Conservation (phyloP, 2,797 vertebrate species). For the Craterocephalus amniculus region DNA sequence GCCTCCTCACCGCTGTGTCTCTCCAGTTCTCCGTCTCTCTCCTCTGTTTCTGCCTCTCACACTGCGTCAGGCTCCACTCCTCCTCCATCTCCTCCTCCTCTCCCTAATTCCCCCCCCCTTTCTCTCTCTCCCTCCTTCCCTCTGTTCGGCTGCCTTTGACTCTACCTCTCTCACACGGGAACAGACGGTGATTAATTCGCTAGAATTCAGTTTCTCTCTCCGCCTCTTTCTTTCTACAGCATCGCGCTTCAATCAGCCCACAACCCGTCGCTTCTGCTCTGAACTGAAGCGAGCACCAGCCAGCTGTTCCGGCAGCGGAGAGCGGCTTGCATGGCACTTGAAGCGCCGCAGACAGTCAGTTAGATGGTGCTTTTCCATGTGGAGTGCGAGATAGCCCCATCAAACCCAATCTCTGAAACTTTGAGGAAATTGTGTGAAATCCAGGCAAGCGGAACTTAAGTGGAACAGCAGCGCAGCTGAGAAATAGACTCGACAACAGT, state of each 20-base stretch:
- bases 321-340: conserved; percentile 40
- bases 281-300: conserved; percentile 50
- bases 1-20: conserved; percentile 61
- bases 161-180: conserved; percentile 34
- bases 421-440: conserved; percentile 51
- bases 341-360: conserved; percentile 53
- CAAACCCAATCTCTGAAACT: conserved; percentile 42
- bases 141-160: conserved; percentile 29
- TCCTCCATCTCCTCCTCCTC: conserved; percentile 20
- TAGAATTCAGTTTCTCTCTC: conserved; percentile 49
- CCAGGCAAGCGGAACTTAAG: background rate
- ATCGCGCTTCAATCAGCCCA: conserved; percentile 51
- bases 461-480: conserved; percentile 1
- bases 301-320: conserved; percentile 62
- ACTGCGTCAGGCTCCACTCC: conserved; percentile 77
- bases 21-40: conserved; percentile 61
- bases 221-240: conserved; percentile 31
- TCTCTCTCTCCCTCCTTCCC: conserved; percentile 21
- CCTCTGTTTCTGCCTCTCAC: conserved; percentile 71
- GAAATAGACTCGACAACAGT: background rate
- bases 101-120: conserved; percentile 29
- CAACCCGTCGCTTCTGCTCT: conserved; percentile 52
- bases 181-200: conserved; percentile 74
- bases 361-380: conserved; percentile 45
- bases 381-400: conserved; percentile 40